Percentiles rank a stretch among this genome's conserved stretches.
phyloP scores from a whole-genome alignment of 2,797 vertebrate genomes.

The Tokudaia tokunoshimensis region DNA sequence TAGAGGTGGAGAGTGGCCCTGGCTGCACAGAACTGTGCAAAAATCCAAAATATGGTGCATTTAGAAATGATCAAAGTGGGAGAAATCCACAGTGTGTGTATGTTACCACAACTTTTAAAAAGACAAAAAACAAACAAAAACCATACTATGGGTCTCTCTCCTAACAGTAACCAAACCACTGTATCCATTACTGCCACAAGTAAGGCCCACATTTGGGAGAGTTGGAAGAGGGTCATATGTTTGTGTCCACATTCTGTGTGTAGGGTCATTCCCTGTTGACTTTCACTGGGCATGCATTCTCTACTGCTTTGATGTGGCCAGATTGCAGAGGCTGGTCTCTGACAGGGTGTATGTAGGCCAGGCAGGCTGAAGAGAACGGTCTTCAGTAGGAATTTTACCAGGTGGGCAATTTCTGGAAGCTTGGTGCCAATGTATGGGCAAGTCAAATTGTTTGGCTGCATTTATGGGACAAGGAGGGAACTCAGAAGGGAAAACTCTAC shows the following conservation, averaged over 20 bases:
- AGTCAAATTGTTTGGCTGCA: neutral
- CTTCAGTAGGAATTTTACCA: neutral
- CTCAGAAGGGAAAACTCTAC: neutral
- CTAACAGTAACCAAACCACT: neutral
- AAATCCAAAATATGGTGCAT: neutral
- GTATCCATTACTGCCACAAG: neutral
- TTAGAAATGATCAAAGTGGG: neutral
- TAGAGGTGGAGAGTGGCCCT: neutral
- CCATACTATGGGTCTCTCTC: neutral
- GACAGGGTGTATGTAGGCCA: neutral
- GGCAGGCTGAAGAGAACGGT: neutral
- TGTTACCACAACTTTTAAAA: neutral
- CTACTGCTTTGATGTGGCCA: neutral
- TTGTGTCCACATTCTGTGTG: neutral
- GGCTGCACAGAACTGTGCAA: neutral
- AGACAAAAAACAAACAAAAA: neutral
- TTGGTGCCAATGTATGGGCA: neutral
- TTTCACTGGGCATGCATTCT: neutral
- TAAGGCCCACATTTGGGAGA: neutral
- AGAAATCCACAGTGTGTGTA: neutral
- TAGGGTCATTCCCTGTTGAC: neutral
- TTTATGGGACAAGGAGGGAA: neutral
- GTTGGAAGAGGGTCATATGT: neutral
- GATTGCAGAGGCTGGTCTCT: neutral
- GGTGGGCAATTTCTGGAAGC: neutral